phyloP scores from a whole-genome alignment of 2,888 invertebrate genomes.

The Apoderus coryli region DNA sequence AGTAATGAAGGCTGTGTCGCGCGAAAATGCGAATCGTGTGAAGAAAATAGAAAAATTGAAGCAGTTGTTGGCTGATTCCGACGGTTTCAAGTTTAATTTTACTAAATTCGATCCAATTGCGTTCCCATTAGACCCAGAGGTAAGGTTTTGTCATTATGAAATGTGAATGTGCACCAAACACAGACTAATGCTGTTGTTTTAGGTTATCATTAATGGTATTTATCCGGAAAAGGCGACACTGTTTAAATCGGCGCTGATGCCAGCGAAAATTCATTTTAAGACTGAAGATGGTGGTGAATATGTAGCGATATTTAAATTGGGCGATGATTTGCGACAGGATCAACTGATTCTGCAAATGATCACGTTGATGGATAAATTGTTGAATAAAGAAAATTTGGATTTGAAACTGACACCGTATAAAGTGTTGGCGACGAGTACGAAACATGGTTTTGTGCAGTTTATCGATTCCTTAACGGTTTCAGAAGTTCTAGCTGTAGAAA shows the following conservation, averaged over 20 bases:
- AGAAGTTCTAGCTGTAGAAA: conserved; percentile 75
- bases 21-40: conserved; percentile 82
- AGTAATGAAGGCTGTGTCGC: conserved; percentile 73
- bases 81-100: conserved; percentile 74
- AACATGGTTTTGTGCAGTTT: conserved; percentile 93
- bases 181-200: neutral
- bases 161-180: conserved; percentile 1
- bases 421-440: conserved; percentile 89
- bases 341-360: conserved; percentile 97
- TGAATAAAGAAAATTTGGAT: conserved; percentile 90
- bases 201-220: conserved; percentile 63
- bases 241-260: conserved; percentile 95
- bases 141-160: conserved; percentile 27
- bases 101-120: conserved; percentile 83
- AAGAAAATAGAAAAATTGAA: conserved; percentile 86
- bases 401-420: conserved; percentile 90
- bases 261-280: conserved; percentile 77
- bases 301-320: conserved; percentile 93
- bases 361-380: conserved; percentile 90
- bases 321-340: conserved; percentile 95
- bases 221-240: conserved; percentile 78
- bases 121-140: conserved; percentile 86
- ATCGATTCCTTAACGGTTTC: conserved; percentile 88
- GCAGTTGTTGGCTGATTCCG: conserved; percentile 64
- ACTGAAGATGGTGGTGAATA: conserved; percentile 73